Conservation (phyloP, 2,797 vertebrate genomes). For the Chelonia mydas region DNA sequence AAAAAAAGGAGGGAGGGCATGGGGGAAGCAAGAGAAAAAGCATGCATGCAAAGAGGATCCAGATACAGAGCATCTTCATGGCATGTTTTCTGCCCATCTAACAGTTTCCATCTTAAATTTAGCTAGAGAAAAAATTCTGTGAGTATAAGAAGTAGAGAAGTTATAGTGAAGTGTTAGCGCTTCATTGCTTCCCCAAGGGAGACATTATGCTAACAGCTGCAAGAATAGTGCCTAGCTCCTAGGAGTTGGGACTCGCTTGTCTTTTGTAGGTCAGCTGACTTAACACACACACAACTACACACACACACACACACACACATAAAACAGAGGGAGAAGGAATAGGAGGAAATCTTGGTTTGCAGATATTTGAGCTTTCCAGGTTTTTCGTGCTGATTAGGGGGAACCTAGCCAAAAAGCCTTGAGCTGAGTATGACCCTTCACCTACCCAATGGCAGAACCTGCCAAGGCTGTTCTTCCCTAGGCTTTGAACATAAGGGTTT, state of each 20-base stretch:
- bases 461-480: neutral
- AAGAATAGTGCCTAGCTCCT: neutral
- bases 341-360: neutral
- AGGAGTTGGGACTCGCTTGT: neutral
- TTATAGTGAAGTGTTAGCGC: conserved; percentile 24
- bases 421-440: neutral
- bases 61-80: neutral
- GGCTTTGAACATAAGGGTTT: neutral
- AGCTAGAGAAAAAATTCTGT: neutral
- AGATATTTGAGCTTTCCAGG: conserved; percentile 13
- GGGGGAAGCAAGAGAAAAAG: neutral
- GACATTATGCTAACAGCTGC: conserved; percentile 10
- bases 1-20: neutral
- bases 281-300: neutral
- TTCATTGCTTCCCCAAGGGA: conserved; percentile 9
- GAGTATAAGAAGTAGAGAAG: conserved; percentile 12
- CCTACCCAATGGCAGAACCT: neutral
- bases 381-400: neutral
- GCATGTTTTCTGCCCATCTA: neutral
- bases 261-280: neutral
- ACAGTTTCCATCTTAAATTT: neutral
- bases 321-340: neutral
- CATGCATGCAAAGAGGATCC: neutral
- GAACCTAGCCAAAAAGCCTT: neutral
- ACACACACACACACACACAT: neutral